Percentiles rank a stretch among this genome's conserved stretches.
phyloP scores from a whole-genome alignment of 1,140 invertebrate genomes.

The Lordiphosa clarofinis region DNA sequence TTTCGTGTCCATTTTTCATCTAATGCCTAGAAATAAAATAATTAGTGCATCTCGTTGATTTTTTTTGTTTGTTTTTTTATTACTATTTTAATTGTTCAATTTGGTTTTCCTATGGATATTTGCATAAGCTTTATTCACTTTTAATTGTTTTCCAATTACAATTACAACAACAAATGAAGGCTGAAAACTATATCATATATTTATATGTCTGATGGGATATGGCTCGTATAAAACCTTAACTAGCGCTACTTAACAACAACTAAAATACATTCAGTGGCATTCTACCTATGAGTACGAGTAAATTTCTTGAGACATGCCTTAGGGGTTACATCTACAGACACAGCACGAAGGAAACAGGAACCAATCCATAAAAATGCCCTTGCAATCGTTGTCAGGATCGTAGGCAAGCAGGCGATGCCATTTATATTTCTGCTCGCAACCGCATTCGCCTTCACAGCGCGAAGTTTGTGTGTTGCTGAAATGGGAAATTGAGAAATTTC shows the following conservation, averaged over 20 bases:
- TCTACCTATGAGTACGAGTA: slow-evolving; percentile 38
- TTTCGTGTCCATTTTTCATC: too few species aligned
- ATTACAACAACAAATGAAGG: slow-evolving; percentile 64
- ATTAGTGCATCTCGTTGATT: neutral
- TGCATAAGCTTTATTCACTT: slow-evolving; percentile 62
- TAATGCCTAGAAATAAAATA: too few species aligned
- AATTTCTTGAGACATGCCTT: slow-evolving; percentile 21
- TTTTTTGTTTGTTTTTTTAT: neutral
- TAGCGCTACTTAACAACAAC: slow-evolving; percentile 69
- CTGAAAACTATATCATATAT: slow-evolving; percentile 45
- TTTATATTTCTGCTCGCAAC: slow-evolving; percentile 95
- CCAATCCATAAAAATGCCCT: slow-evolving; percentile 97
- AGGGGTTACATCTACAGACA: slow-evolving; percentile 90
- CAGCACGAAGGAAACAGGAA: slow-evolving; percentile 96
- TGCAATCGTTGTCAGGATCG: slow-evolving; percentile 95
- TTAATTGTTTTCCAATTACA: slow-evolving; percentile 59
- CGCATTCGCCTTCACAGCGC: slow-evolving; percentile 90
- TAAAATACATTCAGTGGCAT: slow-evolving; percentile 77
- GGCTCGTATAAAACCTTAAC: slow-evolving; percentile 60
- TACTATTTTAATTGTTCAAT: neutral
- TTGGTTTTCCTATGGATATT: slow-evolving; percentile 37
- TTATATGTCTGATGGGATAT: slow-evolving; percentile 47
- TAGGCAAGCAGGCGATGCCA: slow-evolving; percentile 94
- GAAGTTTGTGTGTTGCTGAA: slow-evolving; percentile 88
- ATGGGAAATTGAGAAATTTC: neutral